Evolutionary conservation across 2,888 invertebrate genomes (phyloP), one percentile per base, ranked within the genome.

Genomic region (Mesodorylaimus sp.): DNA sequence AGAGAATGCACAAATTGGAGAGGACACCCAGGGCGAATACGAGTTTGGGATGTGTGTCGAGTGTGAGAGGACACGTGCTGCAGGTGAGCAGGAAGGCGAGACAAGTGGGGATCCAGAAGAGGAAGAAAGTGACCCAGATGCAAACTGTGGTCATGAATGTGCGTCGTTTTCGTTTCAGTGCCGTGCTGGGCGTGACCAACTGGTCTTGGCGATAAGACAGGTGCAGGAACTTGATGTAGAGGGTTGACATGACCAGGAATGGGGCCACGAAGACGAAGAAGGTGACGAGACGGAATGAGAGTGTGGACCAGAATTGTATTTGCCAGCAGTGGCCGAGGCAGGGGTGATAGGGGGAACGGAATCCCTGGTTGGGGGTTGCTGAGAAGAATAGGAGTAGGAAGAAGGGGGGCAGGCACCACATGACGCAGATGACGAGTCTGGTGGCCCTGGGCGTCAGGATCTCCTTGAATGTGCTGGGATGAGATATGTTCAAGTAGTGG

Each of bases 41-140:
- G 5, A 38, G 5, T 41, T 41, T 41, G n/a, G 59, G 54, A n/a
- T n/a, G n/a, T n/a, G n/a, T n/a, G n/a, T n/a, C n/a, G n/a, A n/a
- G n/a, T n/a, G n/a, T n/a, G 51, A 67, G 56, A 37, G 62, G 53
- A 54, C 75, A 75, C 57, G 73, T 70, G 46, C 68, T 60, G 61
- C 78, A 78, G 44, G 75, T 70, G 19, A 78, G 63, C 25, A 74
- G 66, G 64, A 70, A 77, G 51, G 72, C 68, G 3, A 76, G 58
- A 2, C 74, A 70, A 0, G 75, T 77, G 0, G 79, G 79, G 64
- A 76, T 68, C 76, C 77, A 77, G 1, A 78, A 77, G 16, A 77
- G 59, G 21, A 69, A 54, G 59, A 75, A 77, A 1, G 72, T 71
- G 5, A 77, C 77, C 27, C 78, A 66, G 54, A 79, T 77, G 45